phyloP scores from a whole-genome alignment of 2,113 vertebrate genomes.

The Gallinago paraguaiae region DNA sequence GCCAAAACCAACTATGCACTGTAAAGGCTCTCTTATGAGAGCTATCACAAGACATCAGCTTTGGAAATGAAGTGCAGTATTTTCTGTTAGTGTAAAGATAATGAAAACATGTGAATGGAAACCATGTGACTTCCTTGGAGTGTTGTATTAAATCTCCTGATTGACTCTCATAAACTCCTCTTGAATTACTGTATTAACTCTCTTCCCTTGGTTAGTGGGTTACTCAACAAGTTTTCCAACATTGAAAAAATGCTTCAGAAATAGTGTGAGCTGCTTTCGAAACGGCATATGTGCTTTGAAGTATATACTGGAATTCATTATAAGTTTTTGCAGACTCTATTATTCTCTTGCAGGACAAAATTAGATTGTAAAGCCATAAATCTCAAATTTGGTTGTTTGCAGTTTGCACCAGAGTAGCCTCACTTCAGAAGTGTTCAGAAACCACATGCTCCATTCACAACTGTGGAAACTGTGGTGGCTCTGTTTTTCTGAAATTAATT shows the following conservation, averaged over 20 bases:
- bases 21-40: background rate
- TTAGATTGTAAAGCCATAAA: background rate
- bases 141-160: background rate
- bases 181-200: background rate
- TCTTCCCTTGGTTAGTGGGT: background rate
- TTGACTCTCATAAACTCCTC: background rate
- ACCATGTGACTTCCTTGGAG: slow-evolving; percentile 25
- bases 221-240: background rate
- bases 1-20: background rate
- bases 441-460: background rate
- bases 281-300: background rate
- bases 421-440: background rate
- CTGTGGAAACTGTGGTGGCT: background rate
- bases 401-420: background rate
- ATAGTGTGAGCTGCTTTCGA: background rate
- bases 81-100: slow-evolving; percentile 5
- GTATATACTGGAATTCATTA: background rate
- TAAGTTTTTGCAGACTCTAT: background rate
- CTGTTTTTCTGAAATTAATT: background rate
- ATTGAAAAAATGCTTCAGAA: background rate
- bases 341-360: background rate
- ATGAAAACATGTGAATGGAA: slow-evolving; percentile 31
- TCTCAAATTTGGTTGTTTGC: background rate
- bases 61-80: background rate
- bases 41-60: background rate